Evolutionary conservation across 2,888 invertebrate species (phyloP), one percentile per base, ranked within the genome.

Genomic region (Napeogenes inachia): DNA sequence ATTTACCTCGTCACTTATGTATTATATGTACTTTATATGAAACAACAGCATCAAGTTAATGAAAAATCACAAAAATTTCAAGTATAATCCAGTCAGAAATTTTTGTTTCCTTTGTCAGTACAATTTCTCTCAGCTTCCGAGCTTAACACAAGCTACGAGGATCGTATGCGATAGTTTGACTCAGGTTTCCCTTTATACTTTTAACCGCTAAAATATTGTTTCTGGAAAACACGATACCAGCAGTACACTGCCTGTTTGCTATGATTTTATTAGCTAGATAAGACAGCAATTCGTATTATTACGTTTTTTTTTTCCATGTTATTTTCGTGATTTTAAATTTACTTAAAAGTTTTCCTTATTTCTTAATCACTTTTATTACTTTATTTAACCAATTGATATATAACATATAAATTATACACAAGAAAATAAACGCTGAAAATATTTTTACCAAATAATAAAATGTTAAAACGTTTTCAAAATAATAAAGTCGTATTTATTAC

Each of bases 171-270:
- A 61, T 62, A 65, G 66, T 63, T 66, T 68, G 67, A 73, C 69
- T 75, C 75, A 73, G 75, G 75, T 76, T 78, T 75, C 78, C 73
- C 77, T 82, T 84, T 81, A 83, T 82, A 84, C 80, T 84, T 86
- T 85, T 83, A 87, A 82, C 81, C 80, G 79, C 78, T 84, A 84
- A 87, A 87, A 87, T 87, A 87, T 86, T 86, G 85, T 86, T 82
- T 80, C 84, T 82, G 86, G 84, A 76, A 74, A 71, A 74, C 73
- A 74, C 79, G 85, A 85, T 85, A 84, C 80, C 71, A 78, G 74
- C 75, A 75, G 84, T 84, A 63, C 58, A 65, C 59, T 63, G 59
- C 64, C 57, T 63, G 56, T 65, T 62, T 61, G 57, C 56, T 47
- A 46, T 32, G 69, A 69, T 13, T 21, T 55, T 60, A 35, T 56